These are phyloP conservation scores for Struthio camelus DNA, from an alignment of 2,113 vertebrate species.

Conservation along the genomic window DNA sequence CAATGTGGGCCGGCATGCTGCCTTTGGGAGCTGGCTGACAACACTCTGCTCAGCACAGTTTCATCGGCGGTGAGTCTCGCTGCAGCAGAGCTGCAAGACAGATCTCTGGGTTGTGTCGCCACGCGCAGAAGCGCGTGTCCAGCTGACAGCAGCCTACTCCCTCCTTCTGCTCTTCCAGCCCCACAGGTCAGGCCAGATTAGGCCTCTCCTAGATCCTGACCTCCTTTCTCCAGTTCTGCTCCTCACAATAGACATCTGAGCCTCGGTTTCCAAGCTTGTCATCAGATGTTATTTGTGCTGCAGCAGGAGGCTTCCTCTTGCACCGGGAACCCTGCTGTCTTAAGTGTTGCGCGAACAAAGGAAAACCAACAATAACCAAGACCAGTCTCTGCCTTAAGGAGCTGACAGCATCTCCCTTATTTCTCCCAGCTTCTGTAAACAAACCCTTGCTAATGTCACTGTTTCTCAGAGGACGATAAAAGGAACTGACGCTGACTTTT, in stretches of 20 bases:
- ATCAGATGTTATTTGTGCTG: background rate
- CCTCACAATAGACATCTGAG: background rate
- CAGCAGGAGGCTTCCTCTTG: background rate
- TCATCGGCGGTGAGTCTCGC: background rate
- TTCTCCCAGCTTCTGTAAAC: constrained; percentile 47
- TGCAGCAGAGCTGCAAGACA: background rate
- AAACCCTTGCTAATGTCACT: background rate
- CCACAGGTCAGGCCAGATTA: background rate
- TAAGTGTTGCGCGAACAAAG: background rate
- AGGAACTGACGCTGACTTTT: constrained; percentile 6
- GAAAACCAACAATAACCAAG: constrained; percentile 11
- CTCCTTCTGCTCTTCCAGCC: background rate
- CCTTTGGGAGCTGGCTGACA: background rate
- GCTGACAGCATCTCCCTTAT: constrained; percentile 25
- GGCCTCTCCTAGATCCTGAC: background rate
- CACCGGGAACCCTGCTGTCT: background rate
- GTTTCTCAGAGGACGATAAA: background rate
- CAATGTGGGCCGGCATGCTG: background rate
- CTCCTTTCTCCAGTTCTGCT: background rate
- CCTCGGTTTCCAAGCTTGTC: background rate
- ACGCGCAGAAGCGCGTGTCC: fast-evolving
- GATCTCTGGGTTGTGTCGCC: background rate
- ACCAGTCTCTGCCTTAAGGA: background rate
- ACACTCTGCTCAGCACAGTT: background rate
- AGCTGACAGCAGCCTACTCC: background rate